phyloP scores from a whole-genome alignment of 2,888 invertebrate genomes.

The Drosophila acutilabella region DNA sequence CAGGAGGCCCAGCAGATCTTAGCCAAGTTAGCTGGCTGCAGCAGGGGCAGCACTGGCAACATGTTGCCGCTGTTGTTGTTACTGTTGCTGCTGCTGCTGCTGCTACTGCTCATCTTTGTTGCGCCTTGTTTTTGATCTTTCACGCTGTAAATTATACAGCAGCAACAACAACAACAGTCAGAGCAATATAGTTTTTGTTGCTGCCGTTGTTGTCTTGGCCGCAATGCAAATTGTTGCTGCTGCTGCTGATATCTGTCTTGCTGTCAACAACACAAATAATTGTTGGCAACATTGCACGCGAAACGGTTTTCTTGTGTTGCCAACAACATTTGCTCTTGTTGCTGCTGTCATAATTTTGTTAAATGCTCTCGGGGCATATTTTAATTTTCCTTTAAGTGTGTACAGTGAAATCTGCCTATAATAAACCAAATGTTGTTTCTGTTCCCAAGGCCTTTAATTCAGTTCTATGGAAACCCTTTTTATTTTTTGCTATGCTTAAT shows the following conservation, averaged over 20 bases:
- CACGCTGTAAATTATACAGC: conserved; percentile 60
- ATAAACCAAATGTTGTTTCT: conserved; percentile 14
- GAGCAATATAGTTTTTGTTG: conserved; percentile 24
- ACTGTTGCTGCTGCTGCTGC: conserved; percentile 20
- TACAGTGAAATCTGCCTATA: conserved; percentile 41
- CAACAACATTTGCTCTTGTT: conserved; percentile 52
- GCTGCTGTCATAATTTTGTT: conserved; percentile 62
- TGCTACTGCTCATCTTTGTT: conserved; percentile 58
- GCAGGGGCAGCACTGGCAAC: conserved; percentile 42
- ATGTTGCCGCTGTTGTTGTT: conserved; percentile 44
- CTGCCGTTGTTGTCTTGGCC: conserved; percentile 20
- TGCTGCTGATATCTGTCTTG: conserved; percentile 60
- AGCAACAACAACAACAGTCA: conserved; percentile 27
- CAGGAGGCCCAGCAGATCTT: conserved; percentile 26
- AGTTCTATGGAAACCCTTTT: conserved; percentile 35
- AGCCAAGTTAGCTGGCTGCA: conserved; percentile 44
- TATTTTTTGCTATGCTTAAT: conserved; percentile 28
- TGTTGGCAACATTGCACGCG: conserved; percentile 62
- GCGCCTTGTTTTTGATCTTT: conserved; percentile 61
- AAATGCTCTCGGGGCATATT: conserved; percentile 50
- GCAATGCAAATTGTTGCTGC: conserved; percentile 51
- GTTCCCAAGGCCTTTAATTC: conserved; percentile 37
- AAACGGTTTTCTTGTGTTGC: conserved; percentile 57
- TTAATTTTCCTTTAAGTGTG: conserved; percentile 24
- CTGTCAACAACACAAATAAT: conserved; percentile 69